phyloP scores from a whole-genome alignment of 2,797 vertebrate genomes.

The Arnoldichthys spilopterus region DNA sequence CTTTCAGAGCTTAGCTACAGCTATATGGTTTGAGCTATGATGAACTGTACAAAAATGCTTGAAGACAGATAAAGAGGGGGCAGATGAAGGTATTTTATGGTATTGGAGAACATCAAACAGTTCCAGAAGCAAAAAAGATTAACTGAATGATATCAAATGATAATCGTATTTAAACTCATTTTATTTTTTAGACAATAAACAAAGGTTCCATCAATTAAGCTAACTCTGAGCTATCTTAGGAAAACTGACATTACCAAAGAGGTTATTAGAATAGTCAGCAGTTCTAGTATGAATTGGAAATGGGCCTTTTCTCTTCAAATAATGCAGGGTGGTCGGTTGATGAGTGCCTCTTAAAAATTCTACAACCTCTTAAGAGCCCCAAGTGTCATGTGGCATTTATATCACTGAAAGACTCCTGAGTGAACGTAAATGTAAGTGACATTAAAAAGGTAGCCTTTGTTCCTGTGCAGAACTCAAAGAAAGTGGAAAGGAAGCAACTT shows the following conservation, averaged over 20 bases:
- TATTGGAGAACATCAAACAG: background rate
- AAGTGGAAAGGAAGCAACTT: background rate
- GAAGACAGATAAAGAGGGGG: background rate
- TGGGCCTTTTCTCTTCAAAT: slow-evolving; percentile 2
- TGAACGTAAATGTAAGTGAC: slow-evolving; percentile 3
- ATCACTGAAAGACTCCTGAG: slow-evolving; percentile 7
- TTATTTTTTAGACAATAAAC: background rate
- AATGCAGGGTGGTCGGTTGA: slow-evolving; percentile 7
- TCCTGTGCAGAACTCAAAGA: background rate
- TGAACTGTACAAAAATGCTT: background rate
- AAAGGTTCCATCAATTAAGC: background rate
- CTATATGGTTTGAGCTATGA: background rate
- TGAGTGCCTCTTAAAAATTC: slow-evolving; percentile 21
- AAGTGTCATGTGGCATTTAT: slow-evolving; percentile 29
- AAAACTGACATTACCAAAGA: background rate
- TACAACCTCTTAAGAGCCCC: slow-evolving; percentile 26
- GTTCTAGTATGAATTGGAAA: background rate
- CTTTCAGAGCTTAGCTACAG: background rate
- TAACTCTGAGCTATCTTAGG: background rate
- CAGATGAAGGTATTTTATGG: background rate
- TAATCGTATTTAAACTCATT: background rate
- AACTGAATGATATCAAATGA: background rate
- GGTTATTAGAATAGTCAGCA: background rate
- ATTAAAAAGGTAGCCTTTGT: slow-evolving; percentile 7
- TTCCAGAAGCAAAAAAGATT: no score